Percentiles rank a stretch among this genome's conserved stretches.
Conservation (phyloP, 2,797 vertebrate species). For the Gouania willdenowi region DNA sequence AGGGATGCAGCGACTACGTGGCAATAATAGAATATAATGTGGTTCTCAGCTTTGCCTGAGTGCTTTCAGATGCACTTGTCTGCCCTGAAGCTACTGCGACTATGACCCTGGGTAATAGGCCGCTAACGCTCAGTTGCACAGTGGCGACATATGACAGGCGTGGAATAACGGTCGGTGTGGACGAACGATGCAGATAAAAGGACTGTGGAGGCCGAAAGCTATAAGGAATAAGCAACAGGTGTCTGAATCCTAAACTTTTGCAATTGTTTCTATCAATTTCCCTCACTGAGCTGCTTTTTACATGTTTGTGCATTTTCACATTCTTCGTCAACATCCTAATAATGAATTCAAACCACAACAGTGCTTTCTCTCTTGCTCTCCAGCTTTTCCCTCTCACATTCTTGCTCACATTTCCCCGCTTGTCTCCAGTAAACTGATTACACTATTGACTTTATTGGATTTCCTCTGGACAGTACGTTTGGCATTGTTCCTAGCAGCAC, state of each 20-base stretch:
- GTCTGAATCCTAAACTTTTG: constrained; percentile 1
- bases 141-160: constrained; percentile 28
- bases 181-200: constrained; percentile 10
- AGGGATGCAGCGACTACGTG: constrained; percentile 60
- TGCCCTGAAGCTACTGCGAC: constrained; percentile 74
- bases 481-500: constrained; percentile 59
- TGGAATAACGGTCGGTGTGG: constrained; percentile 14
- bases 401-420: constrained; percentile 32
- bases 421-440: constrained; percentile 66
- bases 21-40: constrained; percentile 77
- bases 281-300: constrained; percentile 1
- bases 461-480: constrained; percentile 68
- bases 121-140: constrained; percentile 42
- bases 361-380: constrained; percentile 14
- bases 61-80: constrained; percentile 72
- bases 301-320: not conserved
- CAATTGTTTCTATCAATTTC: not conserved
- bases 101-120: constrained; percentile 73
- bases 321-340: not conserved
- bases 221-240: constrained; percentile 43
- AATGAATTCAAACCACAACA: constrained; percentile 9
- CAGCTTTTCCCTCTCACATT: constrained; percentile 6
- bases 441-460: constrained; percentile 63
- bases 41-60: constrained; percentile 66
- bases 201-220: constrained; percentile 1